These are phyloP conservation scores for Sparus aurata DNA, from an alignment of 2,797 vertebrate species.

Conservation along the genomic window DNA sequence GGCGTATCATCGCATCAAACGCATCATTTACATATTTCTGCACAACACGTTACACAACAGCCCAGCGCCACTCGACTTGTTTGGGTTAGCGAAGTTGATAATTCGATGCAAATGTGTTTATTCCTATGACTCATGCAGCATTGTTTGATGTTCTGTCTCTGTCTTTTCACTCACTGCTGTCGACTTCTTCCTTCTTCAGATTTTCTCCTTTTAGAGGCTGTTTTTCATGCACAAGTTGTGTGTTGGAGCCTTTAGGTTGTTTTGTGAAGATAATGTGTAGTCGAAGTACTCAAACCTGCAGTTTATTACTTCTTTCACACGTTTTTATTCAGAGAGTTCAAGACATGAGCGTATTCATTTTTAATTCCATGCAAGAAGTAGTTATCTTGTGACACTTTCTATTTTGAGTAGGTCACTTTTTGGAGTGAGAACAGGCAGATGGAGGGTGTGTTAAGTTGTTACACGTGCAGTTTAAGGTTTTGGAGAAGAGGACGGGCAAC, in stretches of 20 bases:
- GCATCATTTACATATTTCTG: constrained; percentile 13
- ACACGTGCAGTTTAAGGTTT: too few relatives aligned
- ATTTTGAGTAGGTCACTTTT: too few relatives aligned
- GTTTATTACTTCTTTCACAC: too few relatives aligned
- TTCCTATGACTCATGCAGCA: background rate
- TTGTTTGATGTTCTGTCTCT: background rate
- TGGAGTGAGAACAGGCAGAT: too few relatives aligned
- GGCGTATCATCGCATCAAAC: background rate
- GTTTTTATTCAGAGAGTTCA: too few relatives aligned
- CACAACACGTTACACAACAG: constrained; percentile 30
- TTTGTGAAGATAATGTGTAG: too few relatives aligned
- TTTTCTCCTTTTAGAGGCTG: background rate
- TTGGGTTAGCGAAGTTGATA: background rate
- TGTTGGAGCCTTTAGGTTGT: too few relatives aligned
- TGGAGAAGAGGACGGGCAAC: too few relatives aligned
- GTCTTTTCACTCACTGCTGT: background rate
- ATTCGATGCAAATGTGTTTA: constrained; percentile 3
- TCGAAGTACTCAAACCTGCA: too few relatives aligned
- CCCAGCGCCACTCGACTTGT: background rate
- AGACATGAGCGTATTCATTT: background rate
- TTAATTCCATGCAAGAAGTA: background rate
- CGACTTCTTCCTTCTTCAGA: background rate
- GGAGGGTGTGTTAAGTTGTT: too few relatives aligned
- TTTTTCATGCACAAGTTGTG: too few relatives aligned
- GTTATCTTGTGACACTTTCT: too few relatives aligned